Base-by-base conservation (phyloP, 2,888 invertebrate genomes). In the Philhelius pedissequus region DNA sequence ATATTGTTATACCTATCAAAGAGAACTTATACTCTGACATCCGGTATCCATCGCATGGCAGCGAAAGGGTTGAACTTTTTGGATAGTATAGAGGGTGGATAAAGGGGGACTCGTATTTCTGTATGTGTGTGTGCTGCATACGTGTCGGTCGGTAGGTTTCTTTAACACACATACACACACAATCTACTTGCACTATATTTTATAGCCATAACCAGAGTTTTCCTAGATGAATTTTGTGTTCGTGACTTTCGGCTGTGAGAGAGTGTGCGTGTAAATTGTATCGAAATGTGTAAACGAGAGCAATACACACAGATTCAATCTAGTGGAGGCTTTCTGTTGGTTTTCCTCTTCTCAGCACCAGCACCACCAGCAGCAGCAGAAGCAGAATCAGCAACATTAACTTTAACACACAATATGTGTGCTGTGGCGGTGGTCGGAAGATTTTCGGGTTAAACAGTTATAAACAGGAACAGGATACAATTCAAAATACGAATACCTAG, bases 401-500 rank as follows among this genome's bases (percentile, higher is more conserved):
- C 80, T 80, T 22, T 43, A 80, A 76, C 66, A 84, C 75, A 76
- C 75, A 84, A 80, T 54, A 54, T 84, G 54, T 76, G 71, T 71
- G 60, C 70, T 84, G 80, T 75, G 71, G 75, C 84, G 75, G 80
- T 84, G 84, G 80, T 84, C 84, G 84, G 84, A 84, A 84, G 84
- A 84, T 84, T 84, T 84, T 84, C 84, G 84, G 84, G 84, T 84
- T 84, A 80, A 84, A 48, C 80, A 80, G 80, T 71, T 75, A 80
- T 84, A 84, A 84, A 84, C 84, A 84, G 84, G 84, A 84, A 84
- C 84, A 84, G 84, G 84, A 84, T 84, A 84, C 80, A 80, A 84
- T 84, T 84, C 75, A 75, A 80, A 84, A 80, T 80, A 71, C 84
- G 75, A 84, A 84, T 84, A 76, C 48, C 80, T 62, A 80, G 71